A percentile compares a stretch with the other conserved stretches of the same genome.
Evolutionary conservation across 2,797 vertebrate genomes (phyloP).

Genomic region (Tenualosa ilisha): DNA sequence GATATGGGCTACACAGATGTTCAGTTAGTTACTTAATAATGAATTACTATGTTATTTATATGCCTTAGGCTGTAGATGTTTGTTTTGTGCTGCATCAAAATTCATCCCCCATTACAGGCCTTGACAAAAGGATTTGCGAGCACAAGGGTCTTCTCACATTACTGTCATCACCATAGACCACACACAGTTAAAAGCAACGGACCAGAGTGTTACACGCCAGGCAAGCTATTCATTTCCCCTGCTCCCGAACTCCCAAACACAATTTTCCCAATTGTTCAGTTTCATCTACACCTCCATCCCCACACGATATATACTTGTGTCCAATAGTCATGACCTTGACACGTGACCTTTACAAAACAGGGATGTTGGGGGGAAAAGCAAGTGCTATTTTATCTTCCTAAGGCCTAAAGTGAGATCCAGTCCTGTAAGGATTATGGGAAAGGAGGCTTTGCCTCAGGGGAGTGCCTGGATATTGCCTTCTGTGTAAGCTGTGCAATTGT

Average conservation of each 20-base stretch:
- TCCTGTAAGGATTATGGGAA: constrained; percentile 44
- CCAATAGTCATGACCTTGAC: constrained; percentile 57
- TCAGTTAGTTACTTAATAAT: too few relatives aligned
- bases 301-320: constrained; percentile 46
- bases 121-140: background rate
- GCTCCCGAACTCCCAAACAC: background rate
- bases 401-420: constrained; percentile 36
- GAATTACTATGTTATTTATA: too few relatives aligned
- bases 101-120: background rate
- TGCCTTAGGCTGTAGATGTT: background rate
- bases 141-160: background rate
- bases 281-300: constrained; percentile 28
- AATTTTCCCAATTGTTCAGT: constrained; percentile 34
- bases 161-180: background rate
- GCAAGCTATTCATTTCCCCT: background rate
- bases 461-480: constrained; percentile 49
- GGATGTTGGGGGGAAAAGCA: constrained; percentile 32
- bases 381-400: constrained; percentile 59
- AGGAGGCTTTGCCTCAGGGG: constrained; percentile 47
- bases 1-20: too few relatives aligned
- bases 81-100: background rate
- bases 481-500: background rate
- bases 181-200: background rate
- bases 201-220: background rate
- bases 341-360: constrained; percentile 49